Base-by-base conservation (phyloP, 2,113 vertebrate genomes). In the Oplegnathus fasciatus region DNA sequence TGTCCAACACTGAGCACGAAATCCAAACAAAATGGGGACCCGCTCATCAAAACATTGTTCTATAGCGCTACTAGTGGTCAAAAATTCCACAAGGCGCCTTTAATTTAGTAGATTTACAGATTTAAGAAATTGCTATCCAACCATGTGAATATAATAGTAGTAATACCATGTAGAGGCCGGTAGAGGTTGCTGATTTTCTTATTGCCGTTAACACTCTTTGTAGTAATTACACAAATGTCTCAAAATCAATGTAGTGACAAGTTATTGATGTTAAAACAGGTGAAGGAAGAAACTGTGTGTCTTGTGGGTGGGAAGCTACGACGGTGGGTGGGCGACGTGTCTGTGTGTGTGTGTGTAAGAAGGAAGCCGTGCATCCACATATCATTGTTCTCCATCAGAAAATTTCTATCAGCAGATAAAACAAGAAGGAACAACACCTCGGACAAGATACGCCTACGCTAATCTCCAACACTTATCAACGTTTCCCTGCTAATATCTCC, bases 401-500 rank as follows among this genome's bases (percentile, higher is more conserved):
- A 90, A 82, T 89, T 90, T 87, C 86, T 89, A 91, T 92, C 93
- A 86, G 86, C 80, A 92, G 91, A 93, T 94, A 91, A 90, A 6
- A 96, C 94, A 75, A 95, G 93, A 64, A 79, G 95, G 95, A 93
- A 96, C 89, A 40, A 95, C 86, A 26, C 92, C 78, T 18, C 92
- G 80, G n/a, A 97, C 95, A 91, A 96, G 96, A 93, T 91, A 89
- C 83, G 90, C 84, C 74, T 92, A 0, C 82, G 92, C 94, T 86
- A 89, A 98, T 97, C 94, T 97, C 95, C 37, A 94, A 78, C 87
- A 95, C 92, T 90, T 89, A 97, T 93, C 64, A 94, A 50, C 93
- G 90, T 11, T 93, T 77, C 71, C 74, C 73, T 17, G 94, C 92
- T 72, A 94, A 90, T 86, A 92, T 97, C 96, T 82, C 91, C 80